Evolutionary conservation across 2,797 vertebrate genomes (phyloP).

Genomic region (Microctenopoma lineatum): DNA sequence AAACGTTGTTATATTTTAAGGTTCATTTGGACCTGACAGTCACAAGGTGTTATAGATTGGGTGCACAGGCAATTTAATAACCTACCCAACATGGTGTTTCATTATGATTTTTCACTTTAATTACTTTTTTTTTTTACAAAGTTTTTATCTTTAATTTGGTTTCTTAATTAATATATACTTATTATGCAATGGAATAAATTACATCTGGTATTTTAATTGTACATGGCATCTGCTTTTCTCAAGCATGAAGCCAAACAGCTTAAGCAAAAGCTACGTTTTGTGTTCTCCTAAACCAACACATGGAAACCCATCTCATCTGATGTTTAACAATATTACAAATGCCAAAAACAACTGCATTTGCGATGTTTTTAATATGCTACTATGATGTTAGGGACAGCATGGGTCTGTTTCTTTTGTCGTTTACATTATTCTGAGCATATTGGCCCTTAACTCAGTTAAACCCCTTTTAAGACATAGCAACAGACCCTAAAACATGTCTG

Average conservation of each 20-base stretch:
- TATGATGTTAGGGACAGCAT: not conserved
- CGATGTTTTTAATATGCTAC: slow-evolving; percentile 11
- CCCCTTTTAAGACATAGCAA: slow-evolving; percentile 52
- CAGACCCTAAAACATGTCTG: slow-evolving; percentile 53
- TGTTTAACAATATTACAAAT: slow-evolving; percentile 22
- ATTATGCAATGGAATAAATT: not conserved
- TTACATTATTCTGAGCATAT: slow-evolving; percentile 51
- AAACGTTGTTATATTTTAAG: slow-evolving; percentile 8
- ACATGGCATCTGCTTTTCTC: slow-evolving; percentile 17
- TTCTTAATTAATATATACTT: not conserved
- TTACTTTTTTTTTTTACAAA: not conserved
- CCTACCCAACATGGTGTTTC: slow-evolving; percentile 6
- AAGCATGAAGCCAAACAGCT: not conserved
- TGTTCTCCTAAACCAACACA: not conserved
- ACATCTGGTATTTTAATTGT: not conserved
- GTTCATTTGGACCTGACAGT: slow-evolving; percentile 39
- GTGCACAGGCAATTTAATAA: slow-evolving; percentile 27
- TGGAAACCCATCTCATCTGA: slow-evolving; percentile 1
- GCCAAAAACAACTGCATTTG: slow-evolving; percentile 1
- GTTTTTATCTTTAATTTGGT: not conserved
- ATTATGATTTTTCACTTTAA: not conserved
- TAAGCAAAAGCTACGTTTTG: not conserved
- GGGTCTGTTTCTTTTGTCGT: slow-evolving; percentile 39
- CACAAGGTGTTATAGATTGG: slow-evolving; percentile 26
- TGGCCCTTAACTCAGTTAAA: slow-evolving; percentile 59